Base-by-base conservation (phyloP, 2,113 vertebrate species). In the Prolemur simus region DNA sequence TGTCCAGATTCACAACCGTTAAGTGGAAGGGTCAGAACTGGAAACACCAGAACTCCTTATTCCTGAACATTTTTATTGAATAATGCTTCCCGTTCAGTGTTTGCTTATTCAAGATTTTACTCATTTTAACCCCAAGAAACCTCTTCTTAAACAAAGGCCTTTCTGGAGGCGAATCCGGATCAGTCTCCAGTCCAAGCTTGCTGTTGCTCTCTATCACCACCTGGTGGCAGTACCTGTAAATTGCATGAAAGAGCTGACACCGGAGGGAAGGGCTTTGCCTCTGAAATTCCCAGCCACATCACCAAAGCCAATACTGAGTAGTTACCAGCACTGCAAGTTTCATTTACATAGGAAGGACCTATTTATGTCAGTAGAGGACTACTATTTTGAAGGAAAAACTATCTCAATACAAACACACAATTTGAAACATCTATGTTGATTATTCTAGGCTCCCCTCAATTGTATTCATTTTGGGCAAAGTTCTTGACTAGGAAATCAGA, bases 401-500 rank as follows among this genome's bases (percentile, higher is more conserved):
- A 58, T 49, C 27, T 80, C 37, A 64, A 81, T 73, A 63, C 39
- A 84, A 39, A 58, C 3, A 37, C 4, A 69, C 1, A 45, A 23
- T 81, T 83, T 80, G 74, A 91, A 96, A 80, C 8, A 68, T 77
- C 14, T 45, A 42, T 11, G 49, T 63, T 96, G 87, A 91, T 74
- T 92, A 91, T 90, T 82, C 54, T 32, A 73, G 29, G 42, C 10
- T 66, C 18, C 42, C 94, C 45, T 89, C 47, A 93, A 95, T 73
- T 91, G 63, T 66, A 81, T 60, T 93, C 77, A 47, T 25, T 18
- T 10, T 77, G 78, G 20, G 13, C 74, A 87, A 87, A 49, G 23
- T 76, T 93, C 37, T 63, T 94, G 42, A 60, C 71, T 69, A 74
- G 39, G 66, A 97, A 97, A 89, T 58, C 52, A 93, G 52, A 68